Conservation (phyloP, 2,797 vertebrate genomes). For the Leptatherina wallacei region DNA sequence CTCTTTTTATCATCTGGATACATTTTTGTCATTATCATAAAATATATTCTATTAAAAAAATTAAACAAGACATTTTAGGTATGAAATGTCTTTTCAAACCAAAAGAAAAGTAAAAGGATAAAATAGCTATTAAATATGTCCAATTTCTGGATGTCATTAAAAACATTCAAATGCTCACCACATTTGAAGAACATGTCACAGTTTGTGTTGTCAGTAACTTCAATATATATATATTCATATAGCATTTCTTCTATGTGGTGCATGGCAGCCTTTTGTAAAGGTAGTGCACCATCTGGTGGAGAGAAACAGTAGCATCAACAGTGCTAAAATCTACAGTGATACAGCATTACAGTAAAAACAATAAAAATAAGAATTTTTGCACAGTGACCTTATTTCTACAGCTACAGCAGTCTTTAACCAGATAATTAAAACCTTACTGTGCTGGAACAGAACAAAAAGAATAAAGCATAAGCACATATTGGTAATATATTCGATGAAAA, state of each 20-base stretch:
- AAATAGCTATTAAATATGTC: constrained; percentile 25
- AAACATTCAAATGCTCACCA: constrained; percentile 13
- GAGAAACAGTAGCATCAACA: constrained; percentile 42
- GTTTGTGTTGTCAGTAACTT: constrained; percentile 31
- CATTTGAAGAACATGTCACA: constrained; percentile 15
- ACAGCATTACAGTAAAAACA: constrained; percentile 50
- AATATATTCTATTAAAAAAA: constrained; percentile 19
- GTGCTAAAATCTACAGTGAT: constrained; percentile 55
- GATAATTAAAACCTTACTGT: constrained; percentile 11
- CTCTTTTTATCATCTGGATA: background rate
- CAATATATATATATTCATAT: background rate
- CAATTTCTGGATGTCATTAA: constrained; percentile 16
- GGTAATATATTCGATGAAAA: constrained; percentile 51
- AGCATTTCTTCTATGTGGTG: constrained; percentile 13
- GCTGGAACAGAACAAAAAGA: constrained; percentile 39
- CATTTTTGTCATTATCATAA: background rate
- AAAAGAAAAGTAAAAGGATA: constrained; percentile 20
- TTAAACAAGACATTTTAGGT: background rate
- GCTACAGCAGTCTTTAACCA: constrained; percentile 20
- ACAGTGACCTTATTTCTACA: constrained; percentile 41
- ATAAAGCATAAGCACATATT: constrained; percentile 35
- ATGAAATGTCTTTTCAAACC: constrained; percentile 2
- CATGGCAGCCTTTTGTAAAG: constrained; percentile 16
- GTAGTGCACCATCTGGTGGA: constrained; percentile 67
- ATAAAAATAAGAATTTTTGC: constrained; percentile 30